These are phyloP conservation scores for Euura saliciscinereae DNA, from an alignment of 1,140 invertebrate species.

Conservation along the genomic window DNA sequence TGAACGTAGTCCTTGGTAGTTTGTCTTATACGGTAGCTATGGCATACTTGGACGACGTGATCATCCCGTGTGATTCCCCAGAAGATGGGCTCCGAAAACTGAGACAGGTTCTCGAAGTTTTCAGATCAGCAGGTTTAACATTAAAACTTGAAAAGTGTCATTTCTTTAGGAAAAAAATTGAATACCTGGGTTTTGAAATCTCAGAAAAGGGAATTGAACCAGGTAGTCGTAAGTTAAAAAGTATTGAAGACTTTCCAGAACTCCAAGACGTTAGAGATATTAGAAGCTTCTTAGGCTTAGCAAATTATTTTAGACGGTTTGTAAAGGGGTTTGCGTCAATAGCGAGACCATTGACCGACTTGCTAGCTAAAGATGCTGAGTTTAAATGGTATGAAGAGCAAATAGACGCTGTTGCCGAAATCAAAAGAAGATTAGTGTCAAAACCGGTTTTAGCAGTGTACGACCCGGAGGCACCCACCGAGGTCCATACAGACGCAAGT, in stretches of 20 bases:
- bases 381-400: slow-evolving; percentile 20
- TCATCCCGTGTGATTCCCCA: slow-evolving; percentile 14
- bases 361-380: slow-evolving; percentile 17
- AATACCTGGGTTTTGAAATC: slow-evolving; percentile 39
- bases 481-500: slow-evolving; percentile 25
- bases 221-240: slow-evolving; percentile 29
- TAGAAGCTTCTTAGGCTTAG: slow-evolving; percentile 32
- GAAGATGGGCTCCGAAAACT: slow-evolving; percentile 29
- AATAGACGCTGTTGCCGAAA: slow-evolving; percentile 18
- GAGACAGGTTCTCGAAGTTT: slow-evolving; percentile 24
- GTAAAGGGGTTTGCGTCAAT: slow-evolving; percentile 27
- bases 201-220: slow-evolving; percentile 33
- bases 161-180: slow-evolving; percentile 26
- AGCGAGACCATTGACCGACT: slow-evolving; percentile 25
- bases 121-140: slow-evolving; percentile 20
- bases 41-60: slow-evolving; percentile 28
- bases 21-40: slow-evolving; percentile 11
- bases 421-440: slow-evolving; percentile 23
- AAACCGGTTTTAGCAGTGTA: slow-evolving; percentile 30
- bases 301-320: slow-evolving; percentile 35
- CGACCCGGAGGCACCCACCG: slow-evolving; percentile 19
- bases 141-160: slow-evolving; percentile 30
- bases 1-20: slow-evolving; percentile 25
- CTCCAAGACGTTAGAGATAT: slow-evolving; percentile 29
- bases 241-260: slow-evolving; percentile 28